Conservation (phyloP, 2,113 vertebrate genomes). For the Grammomys dolichurus region DNA sequence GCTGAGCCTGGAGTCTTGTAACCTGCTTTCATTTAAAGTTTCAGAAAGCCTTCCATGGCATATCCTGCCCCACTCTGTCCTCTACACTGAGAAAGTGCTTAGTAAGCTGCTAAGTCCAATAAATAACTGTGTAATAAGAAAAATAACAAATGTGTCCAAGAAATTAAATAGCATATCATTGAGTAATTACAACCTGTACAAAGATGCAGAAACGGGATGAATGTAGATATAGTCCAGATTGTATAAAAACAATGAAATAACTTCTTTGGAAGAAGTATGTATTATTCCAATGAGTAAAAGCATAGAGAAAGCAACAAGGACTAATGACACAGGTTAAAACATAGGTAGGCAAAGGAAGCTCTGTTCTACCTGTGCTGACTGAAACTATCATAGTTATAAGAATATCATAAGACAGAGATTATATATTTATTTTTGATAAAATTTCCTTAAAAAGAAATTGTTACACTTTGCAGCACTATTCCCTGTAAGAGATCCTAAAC, state of each 20-base stretch:
- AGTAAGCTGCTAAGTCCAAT: neutral
- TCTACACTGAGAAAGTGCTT: fast-evolving
- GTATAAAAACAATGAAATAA: neutral
- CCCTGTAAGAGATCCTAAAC: conserved; percentile 32
- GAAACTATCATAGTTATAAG: neutral
- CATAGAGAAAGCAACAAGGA: neutral
- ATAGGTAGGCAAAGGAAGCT: neutral
- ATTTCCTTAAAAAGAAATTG: neutral
- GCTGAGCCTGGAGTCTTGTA: neutral
- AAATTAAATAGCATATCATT: neutral
- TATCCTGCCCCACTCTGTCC: neutral
- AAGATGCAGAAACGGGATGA: neutral
- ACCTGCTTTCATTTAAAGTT: neutral
- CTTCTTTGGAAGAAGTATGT: neutral
- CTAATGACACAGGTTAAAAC: neutral
- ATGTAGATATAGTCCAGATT: neutral
- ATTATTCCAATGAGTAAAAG: neutral
- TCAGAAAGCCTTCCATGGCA: fast-evolving
- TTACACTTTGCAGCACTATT: neutral
- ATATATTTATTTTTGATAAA: conserved; percentile 9
- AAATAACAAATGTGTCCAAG: neutral
- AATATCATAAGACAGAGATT: neutral
- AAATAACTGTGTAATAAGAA: neutral
- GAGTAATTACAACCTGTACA: neutral
- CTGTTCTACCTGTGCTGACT: fast-evolving